Evolutionary conservation across 2,888 invertebrate genomes (phyloP).

Genomic region (Cecidostiba fungosa): DNA sequence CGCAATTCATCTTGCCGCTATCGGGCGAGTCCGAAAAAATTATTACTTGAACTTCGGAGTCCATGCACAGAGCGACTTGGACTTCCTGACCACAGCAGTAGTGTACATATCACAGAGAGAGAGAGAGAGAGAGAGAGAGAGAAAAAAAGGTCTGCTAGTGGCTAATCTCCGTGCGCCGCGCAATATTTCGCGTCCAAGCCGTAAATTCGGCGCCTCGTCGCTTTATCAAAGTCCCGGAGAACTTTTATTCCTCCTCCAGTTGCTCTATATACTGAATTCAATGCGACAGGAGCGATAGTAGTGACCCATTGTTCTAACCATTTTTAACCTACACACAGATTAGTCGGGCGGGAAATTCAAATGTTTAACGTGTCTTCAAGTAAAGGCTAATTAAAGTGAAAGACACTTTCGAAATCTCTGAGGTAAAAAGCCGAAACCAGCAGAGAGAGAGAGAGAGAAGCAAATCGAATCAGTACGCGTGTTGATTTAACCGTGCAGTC

Average conservation of each 20-base stretch:
- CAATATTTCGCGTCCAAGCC: slow-evolving; percentile 49
- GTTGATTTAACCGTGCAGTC: slow-evolving; percentile 9
- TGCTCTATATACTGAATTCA: neutral
- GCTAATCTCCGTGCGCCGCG: slow-evolving; percentile 51
- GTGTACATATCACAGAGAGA: neutral
- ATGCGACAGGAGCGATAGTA: neutral
- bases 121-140: too few species aligned
- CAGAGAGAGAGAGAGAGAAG: too few species aligned
- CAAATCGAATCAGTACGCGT: slow-evolving; percentile 13
- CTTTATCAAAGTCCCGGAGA: slow-evolving; percentile 56
- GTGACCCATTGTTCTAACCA: neutral
- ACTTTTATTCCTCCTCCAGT: neutral
- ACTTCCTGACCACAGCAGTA: neutral
- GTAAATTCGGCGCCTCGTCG: slow-evolving; percentile 46
- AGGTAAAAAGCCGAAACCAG: neutral
- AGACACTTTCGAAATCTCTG: neutral
- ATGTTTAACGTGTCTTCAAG: neutral
- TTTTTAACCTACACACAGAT: too few species aligned
- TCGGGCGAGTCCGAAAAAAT: neutral
- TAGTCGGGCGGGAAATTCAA: neutral
- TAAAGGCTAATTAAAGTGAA: neutral
- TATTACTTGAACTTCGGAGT: slow-evolving; percentile 4
- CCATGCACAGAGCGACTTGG: neutral
- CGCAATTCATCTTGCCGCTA: neutral
- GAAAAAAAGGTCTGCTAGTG: neutral